These are phyloP conservation scores for Hypotaenidia philippensis DNA, from an alignment of 2,797 vertebrate species.

Conservation along the genomic window DNA sequence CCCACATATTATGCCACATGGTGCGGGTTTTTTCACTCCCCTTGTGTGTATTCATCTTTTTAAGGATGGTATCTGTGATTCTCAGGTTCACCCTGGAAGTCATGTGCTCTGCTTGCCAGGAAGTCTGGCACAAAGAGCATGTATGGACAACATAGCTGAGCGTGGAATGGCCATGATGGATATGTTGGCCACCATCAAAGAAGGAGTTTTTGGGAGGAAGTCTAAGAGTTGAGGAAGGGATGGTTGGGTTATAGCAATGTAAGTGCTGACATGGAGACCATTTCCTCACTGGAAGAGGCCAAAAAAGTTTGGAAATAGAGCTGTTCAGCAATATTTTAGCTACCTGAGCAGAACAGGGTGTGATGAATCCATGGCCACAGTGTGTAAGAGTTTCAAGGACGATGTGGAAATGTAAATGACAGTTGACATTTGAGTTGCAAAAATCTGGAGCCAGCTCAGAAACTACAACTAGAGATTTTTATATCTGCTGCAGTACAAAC, in stretches of 20 bases:
- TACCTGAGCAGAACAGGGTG: neutral
- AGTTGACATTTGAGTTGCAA: neutral
- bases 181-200: neutral
- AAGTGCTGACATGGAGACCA: neutral
- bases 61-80: neutral
- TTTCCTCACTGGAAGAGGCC: neutral
- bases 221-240: neutral
- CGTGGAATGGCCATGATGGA: accelerated
- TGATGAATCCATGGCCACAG: neutral
- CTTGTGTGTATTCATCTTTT: neutral
- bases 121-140: neutral
- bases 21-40: accelerated
- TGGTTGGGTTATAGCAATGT: accelerated
- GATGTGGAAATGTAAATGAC: neutral
- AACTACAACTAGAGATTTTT: neutral
- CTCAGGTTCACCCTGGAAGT: neutral
- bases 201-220: neutral
- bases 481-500: accelerated
- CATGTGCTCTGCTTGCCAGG: neutral
- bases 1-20: neutral
- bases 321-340: neutral
- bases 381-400: neutral
- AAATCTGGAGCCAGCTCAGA: neutral
- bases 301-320: neutral
- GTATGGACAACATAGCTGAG: neutral